These are phyloP conservation scores for Phalacrocorax pelagicus DNA, from an alignment of 2,113 vertebrate species.

Conservation along the genomic window DNA sequence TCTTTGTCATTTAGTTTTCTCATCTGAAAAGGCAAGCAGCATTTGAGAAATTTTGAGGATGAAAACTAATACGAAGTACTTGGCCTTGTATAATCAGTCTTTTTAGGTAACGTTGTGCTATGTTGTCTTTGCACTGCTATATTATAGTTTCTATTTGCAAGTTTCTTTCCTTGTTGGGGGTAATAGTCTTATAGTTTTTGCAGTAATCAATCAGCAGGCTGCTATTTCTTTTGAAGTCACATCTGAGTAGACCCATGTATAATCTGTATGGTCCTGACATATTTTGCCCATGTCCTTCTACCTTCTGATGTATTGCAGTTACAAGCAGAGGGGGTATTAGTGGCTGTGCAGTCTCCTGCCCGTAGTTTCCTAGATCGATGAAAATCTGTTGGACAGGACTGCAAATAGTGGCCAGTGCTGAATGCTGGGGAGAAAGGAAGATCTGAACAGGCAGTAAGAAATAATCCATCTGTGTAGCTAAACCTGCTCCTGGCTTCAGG, in stretches of 20 bases:
- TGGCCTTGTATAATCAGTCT: neutral
- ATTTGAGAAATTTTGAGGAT: neutral
- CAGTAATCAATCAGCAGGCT: neutral
- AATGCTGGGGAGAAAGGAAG: neutral
- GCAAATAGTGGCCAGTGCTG: neutral
- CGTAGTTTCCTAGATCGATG: neutral
- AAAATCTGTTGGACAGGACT: neutral
- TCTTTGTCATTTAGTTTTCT: neutral
- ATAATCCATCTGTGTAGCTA: neutral
- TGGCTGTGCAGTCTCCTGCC: neutral
- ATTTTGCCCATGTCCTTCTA: neutral
- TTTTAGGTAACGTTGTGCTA: neutral
- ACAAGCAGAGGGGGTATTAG: neutral
- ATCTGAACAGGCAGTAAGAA: neutral
- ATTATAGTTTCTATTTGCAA: neutral
- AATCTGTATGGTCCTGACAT: neutral
- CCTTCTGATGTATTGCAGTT: neutral
- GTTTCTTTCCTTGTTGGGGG: neutral
- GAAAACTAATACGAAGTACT: neutral
- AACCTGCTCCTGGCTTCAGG: conserved; percentile 12
- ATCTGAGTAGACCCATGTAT: neutral
- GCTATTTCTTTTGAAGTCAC: neutral
- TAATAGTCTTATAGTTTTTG: neutral
- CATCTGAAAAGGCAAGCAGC: neutral
- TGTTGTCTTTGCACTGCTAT: neutral